A percentile compares a stretch with the other conserved stretches of the same genome.
Conservation (phyloP, 2,113 vertebrate species). For the Cryptomyrus ogoouensis region DNA sequence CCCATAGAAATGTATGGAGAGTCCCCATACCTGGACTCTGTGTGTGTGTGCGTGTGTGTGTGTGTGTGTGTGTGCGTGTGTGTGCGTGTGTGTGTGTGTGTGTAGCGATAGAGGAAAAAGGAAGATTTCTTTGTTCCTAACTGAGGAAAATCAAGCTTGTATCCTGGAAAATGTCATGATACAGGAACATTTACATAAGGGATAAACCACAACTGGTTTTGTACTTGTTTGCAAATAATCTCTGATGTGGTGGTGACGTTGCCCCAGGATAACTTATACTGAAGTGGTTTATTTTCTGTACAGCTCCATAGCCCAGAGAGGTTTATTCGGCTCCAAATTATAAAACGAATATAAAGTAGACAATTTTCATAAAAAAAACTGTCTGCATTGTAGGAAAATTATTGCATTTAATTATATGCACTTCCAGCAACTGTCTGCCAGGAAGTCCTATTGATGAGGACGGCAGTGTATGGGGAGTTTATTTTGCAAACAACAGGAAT, state of each 20-base stretch:
- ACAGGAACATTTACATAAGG: background rate
- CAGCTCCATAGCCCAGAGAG: background rate
- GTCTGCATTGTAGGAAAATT: background rate
- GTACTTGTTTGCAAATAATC: background rate
- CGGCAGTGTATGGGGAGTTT: background rate
- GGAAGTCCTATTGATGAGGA: background rate
- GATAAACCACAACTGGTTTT: constrained; percentile 4
- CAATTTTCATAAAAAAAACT: background rate
- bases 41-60: background rate
- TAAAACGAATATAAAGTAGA: background rate
- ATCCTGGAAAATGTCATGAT: constrained; percentile 2
- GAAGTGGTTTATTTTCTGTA: background rate
- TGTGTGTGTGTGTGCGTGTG: background rate
- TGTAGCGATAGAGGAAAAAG: background rate
- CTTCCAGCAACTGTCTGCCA: background rate
- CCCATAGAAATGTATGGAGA: background rate
- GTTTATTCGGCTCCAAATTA: background rate
- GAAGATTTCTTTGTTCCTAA: background rate
- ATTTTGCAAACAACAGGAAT: background rate
- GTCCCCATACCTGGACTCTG: background rate
- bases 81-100: background rate
- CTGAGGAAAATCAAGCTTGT: background rate
- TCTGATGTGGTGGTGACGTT: background rate
- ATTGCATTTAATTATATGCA: background rate
- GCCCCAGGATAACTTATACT: background rate